Conservation (phyloP, 2,797 vertebrate genomes). For the Eurystomus glaucurus region DNA sequence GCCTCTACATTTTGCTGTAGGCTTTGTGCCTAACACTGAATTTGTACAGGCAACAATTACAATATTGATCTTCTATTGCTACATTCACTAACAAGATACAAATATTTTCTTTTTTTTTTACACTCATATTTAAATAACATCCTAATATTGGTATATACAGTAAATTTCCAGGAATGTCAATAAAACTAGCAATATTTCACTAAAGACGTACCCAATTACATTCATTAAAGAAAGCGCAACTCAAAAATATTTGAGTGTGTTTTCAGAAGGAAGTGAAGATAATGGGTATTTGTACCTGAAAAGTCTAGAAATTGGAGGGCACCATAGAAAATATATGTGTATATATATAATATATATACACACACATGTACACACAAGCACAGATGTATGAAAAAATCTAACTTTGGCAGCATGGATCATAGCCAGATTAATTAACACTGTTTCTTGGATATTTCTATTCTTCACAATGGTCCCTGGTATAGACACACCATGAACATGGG, state of each 20-base stretch:
- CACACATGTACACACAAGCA: neutral
- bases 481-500: neutral
- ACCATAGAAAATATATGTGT: neutral
- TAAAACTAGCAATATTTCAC: neutral
- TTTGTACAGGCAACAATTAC: neutral
- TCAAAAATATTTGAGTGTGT: neutral
- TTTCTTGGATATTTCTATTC: neutral
- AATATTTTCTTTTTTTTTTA: neutral
- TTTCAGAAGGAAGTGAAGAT: neutral
- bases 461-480: neutral
- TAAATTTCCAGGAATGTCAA: neutral
- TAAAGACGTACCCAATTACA: neutral
- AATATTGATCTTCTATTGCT: conserved; percentile 34
- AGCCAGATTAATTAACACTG: neutral
- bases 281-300: neutral
- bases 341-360: neutral
- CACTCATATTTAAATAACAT: conserved; percentile 14
- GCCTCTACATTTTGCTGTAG: neutral
- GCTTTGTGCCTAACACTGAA: neutral
- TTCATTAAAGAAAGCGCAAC: neutral
- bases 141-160: neutral
- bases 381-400: neutral
- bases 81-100: conserved; percentile 32
- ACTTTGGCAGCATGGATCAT: neutral
- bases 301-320: neutral